Percentiles rank a stretch among this genome's conserved stretches.
Evolutionary conservation across 2,888 invertebrate species (phyloP).

Genomic region (Anodontia alba): DNA sequence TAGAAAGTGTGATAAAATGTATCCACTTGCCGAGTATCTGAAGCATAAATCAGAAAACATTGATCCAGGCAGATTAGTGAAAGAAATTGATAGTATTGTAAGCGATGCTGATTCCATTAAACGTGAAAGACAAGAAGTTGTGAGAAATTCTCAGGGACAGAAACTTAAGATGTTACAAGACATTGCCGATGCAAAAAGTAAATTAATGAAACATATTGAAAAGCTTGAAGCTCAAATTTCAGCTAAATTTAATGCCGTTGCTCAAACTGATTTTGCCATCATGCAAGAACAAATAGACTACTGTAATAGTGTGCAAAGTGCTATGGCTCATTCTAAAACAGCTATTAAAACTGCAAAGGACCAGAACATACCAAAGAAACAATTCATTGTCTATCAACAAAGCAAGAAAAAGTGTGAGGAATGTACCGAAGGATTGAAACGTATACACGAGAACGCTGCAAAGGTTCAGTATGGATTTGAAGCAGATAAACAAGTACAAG

Average conservation of each 20-base stretch:
- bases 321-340: constrained; percentile 55
- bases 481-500: constrained; percentile 53
- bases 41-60: constrained; percentile 36
- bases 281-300: constrained; percentile 59
- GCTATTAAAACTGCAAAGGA: constrained; percentile 47
- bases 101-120: constrained; percentile 49
- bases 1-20: constrained; percentile 57
- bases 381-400: constrained; percentile 56
- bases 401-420: constrained; percentile 54
- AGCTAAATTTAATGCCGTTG: constrained; percentile 53
- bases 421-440: constrained; percentile 46
- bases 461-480: constrained; percentile 57
- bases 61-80: constrained; percentile 46
- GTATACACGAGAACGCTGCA: constrained; percentile 54
- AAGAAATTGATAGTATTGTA: constrained; percentile 52
- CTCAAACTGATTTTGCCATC: constrained; percentile 52
- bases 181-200: constrained; percentile 51
- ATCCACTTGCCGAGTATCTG: constrained; percentile 52
- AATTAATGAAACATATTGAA: constrained; percentile 55
- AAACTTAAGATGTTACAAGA: constrained; percentile 53
- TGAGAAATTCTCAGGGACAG: constrained; percentile 51
- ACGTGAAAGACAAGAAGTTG: constrained; percentile 54
- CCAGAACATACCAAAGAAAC: constrained; percentile 49
- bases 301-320: constrained; percentile 60
- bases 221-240: constrained; percentile 55